A percentile compares a stretch with the other conserved stretches of the same genome.
These are phyloP conservation scores for Microchirus variegatus DNA, from an alignment of 2,797 vertebrate species.

Conservation along the genomic window DNA sequence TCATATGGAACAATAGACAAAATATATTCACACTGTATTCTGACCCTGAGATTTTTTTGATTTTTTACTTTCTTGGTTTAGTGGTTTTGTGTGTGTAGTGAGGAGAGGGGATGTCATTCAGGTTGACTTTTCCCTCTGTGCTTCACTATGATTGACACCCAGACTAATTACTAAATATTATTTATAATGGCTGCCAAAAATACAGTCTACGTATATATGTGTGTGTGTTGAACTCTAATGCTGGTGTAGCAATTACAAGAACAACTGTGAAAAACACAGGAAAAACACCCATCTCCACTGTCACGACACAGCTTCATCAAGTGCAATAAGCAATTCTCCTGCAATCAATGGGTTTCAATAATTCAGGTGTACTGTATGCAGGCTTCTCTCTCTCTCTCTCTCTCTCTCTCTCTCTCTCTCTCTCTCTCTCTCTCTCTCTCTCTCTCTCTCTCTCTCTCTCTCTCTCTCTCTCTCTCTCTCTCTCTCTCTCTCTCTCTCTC, in stretches of 20 bases:
- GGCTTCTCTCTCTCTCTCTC: not conserved
- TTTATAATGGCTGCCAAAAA: constrained; percentile 68
- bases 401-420: too few species aligned
- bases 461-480: too few species aligned
- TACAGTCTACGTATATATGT: constrained; percentile 16
- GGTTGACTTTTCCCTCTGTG: not conserved
- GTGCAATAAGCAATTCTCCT: too few species aligned
- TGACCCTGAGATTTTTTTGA: constrained; percentile 63
- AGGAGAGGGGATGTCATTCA: constrained; percentile 25
- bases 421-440: too few species aligned
- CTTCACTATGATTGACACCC: constrained; percentile 67
- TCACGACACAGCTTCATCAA: constrained; percentile 44
- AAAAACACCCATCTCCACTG: constrained; percentile 50
- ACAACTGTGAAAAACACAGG: constrained; percentile 43
- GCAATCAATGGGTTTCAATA: constrained; percentile 71
- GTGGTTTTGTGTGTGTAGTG: constrained; percentile 11
- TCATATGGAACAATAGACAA: constrained; percentile 72
- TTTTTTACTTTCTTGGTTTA: constrained; percentile 34
- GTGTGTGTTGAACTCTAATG: constrained; percentile 24
- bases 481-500: too few species aligned
- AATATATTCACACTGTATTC: constrained; percentile 79
- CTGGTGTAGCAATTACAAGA: constrained; percentile 36
- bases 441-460: too few species aligned
- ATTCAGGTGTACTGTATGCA: constrained; percentile 55
- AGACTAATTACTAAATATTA: constrained; percentile 71